Base-by-base conservation (phyloP, 1,140 invertebrate species). In the Triops longicaudatus region DNA sequence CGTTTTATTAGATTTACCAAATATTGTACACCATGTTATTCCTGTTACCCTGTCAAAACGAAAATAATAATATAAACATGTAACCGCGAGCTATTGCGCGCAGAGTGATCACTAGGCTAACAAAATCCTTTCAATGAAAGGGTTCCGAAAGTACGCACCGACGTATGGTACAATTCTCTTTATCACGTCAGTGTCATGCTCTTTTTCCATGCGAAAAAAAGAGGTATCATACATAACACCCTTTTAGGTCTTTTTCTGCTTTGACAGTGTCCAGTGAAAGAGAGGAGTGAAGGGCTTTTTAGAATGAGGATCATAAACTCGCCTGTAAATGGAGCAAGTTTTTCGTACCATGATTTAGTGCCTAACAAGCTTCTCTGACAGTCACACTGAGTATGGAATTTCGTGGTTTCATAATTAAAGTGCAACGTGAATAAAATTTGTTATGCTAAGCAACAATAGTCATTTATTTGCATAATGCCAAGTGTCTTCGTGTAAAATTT, bases 271-370 rank as follows among this genome's bases (percentile, higher is more conserved):
- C 50, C 14, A 63, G 50, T 63, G 50, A 63, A 63, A 63, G 50
- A 44, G 11, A 44, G 43, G n/a, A 63, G 50, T 63, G 50, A 63
- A 63, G 50, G 50, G 10, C 17, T 63, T n/a, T 37, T 37, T 0
- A 22, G 50, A 63, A 63, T 63, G 50, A 63, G 50, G 50, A 63
- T 14, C 50, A 22, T 63, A n/a, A n/a, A n/a, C 50, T 63, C 17
- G 50, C 50, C 50, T 63, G 17, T 63, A 63, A 63, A 63, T 63
- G 50, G 50, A 63, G 50, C 50, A 63, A 17, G 50, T 63, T 63
- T 63, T 63, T 63, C 50, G 22, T n/a, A 63, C 50, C 22, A 17
- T 63, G 50, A 63, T 63, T 63, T 63, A 63, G 50, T 63, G 22
- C 50, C 10, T 12, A 63, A 17, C 50, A 63, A 63, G 14, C 50